Percentiles rank a stretch among this genome's conserved stretches.
Conservation (phyloP, 2,113 vertebrate species). For the Cochlearius cochlearius region DNA sequence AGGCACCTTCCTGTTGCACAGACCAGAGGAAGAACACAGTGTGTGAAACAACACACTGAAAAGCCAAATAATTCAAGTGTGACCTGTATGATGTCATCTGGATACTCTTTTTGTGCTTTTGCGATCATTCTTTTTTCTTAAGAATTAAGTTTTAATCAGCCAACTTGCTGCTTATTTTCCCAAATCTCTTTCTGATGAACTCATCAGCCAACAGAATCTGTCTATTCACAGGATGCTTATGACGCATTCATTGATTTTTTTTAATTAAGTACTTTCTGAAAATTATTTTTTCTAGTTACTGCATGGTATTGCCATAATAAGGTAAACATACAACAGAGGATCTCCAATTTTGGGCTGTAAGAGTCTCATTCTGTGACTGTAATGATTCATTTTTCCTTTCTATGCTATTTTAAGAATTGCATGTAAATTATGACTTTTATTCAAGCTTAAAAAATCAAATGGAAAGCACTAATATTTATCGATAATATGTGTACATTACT, state of each 20-base stretch:
- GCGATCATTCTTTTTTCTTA: background rate
- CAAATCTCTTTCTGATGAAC: background rate
- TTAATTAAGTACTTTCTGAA: slow-evolving; percentile 18
- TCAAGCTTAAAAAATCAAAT: background rate
- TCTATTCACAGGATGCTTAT: background rate
- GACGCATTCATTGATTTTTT: background rate
- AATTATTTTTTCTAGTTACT: slow-evolving; percentile 16
- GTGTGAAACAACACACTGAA: background rate
- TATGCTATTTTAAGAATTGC: background rate
- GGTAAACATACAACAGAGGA: background rate
- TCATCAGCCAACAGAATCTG: background rate
- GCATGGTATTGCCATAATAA: background rate
- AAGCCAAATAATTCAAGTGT: background rate
- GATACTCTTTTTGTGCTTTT: background rate
- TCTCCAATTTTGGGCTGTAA: background rate
- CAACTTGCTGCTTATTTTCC: background rate
- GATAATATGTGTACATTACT: background rate
- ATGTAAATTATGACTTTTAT: background rate
- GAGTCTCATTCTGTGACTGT: background rate
- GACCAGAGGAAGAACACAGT: background rate
- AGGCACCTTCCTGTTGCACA: background rate
- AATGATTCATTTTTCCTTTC: background rate
- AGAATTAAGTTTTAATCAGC: background rate
- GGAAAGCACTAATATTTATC: background rate
- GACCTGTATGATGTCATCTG: background rate